Base-by-base conservation (phyloP, 2,888 invertebrate genomes). In the Peribatodes rhomboidaria region DNA sequence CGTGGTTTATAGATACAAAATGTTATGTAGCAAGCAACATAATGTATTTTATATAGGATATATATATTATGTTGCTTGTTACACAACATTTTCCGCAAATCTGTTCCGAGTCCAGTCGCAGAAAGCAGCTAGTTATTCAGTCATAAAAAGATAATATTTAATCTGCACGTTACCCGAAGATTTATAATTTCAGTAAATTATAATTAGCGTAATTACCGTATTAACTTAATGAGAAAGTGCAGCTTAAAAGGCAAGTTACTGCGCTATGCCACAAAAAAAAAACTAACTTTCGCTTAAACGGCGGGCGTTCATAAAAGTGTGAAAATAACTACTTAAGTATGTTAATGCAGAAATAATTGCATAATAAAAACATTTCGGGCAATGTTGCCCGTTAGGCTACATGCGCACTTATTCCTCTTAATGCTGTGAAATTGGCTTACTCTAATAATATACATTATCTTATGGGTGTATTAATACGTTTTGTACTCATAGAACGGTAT, bases 341-440 rank as follows among this genome's bases (percentile, higher is more conserved):
- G 79, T 71, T 83, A 82, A 81, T 82, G 80, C 62, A 72, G 65
- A 81, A 76, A 82, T 83, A 83, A 82, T 82, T 76, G 79, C 72
- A 61, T 74, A 71, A 73, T 69, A 71, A 73, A 75, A 74, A 67
- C 63, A 60, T 71, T 68, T 67, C 39, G 53, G 44, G 47, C 61
- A 68, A 70, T 71, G 66, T 60, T 62, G 53, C 39, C 70, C 62
- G 67, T 71, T 61, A 76, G 59, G 61, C 67, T 75, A 70, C 70
- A 74, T 61, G 69, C 69, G 65, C 69, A 42, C 63, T 63, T 68
- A 76, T 74, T 72, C 68, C 46, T 39, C 27, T 55, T 73, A 74
- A 74, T 76, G 67, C 68, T 63, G 35, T 27, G n/a, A 54, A 49
- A 64, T 64, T 58, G 53, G 22, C 11, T 10, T 31, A n/a, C 4